A percentile compares a stretch with the other conserved stretches of the same genome.
Evolutionary conservation across 2,113 vertebrate species (phyloP).

Genomic region (Cyrtonyx montezumae): DNA sequence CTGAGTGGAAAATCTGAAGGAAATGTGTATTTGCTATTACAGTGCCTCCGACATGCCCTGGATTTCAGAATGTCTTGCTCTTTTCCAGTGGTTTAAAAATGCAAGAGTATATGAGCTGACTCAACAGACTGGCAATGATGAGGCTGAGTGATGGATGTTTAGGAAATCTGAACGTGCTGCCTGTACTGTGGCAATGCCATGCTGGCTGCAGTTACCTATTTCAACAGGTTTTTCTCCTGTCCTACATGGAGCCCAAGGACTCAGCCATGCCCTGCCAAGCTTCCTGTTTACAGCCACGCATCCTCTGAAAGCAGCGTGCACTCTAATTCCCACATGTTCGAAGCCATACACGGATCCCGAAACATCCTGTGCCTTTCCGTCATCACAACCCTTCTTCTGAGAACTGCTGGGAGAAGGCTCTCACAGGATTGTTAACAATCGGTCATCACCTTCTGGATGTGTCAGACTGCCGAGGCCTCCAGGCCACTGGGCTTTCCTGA

Average conservation of each 20-base stretch:
- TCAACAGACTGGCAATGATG: not conserved
- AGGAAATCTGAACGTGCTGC: not conserved
- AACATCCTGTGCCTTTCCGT: slow-evolving; percentile 81
- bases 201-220: not conserved
- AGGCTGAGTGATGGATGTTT: not conserved
- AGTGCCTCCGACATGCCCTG: not conserved
- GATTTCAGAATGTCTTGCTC: not conserved
- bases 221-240: not conserved
- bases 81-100: not conserved
- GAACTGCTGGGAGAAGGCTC: slow-evolving; percentile 67
- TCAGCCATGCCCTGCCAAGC: slow-evolving; percentile 40
- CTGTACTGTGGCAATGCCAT: not conserved
- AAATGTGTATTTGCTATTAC: not conserved
- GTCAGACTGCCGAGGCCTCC: not conserved
- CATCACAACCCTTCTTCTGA: slow-evolving; percentile 56
- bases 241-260: not conserved
- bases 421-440: slow-evolving; percentile 78
- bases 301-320: slow-evolving; percentile 45
- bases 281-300: slow-evolving; percentile 83
- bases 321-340: slow-evolving; percentile 78
- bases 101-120: not conserved
- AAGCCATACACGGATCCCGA: slow-evolving; percentile 37
- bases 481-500: slow-evolving; percentile 3
- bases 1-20: not conserved
- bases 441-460: slow-evolving; percentile 74